phyloP scores from a whole-genome alignment of 35 echinoderm and acorn worm species.

The Acanthaster planci region DNA sequence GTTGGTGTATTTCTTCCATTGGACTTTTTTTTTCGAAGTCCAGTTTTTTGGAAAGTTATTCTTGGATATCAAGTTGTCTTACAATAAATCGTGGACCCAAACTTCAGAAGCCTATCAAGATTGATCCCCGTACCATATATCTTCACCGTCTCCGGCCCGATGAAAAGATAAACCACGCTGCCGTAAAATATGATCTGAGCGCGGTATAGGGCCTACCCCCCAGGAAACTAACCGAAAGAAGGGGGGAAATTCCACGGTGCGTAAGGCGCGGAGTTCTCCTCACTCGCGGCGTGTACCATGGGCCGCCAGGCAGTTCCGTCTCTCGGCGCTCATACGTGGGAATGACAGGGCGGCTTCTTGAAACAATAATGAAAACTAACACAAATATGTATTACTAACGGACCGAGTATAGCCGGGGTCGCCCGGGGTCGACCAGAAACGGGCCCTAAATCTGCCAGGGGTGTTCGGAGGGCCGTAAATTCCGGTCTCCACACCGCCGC shows the following conservation, averaged over 20 bases:
- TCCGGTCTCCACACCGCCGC: not conserved
- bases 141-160: not conserved
- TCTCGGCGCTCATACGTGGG: too few species aligned
- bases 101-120: not conserved
- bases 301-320: too few species aligned
- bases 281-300: too few species aligned
- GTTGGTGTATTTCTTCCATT: too few species aligned
- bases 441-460: not conserved
- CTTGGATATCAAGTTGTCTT: too few species aligned
- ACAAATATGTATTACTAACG: slow-evolving; percentile 15
- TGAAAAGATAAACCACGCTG: not conserved
- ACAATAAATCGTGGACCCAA: too few species aligned
- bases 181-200: not conserved
- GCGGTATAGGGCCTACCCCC: not conserved
- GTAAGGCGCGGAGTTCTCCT: not conserved
- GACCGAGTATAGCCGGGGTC: not conserved
- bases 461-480: not conserved
- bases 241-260: not conserved
- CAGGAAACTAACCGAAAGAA: not conserved
- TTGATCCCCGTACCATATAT: slow-evolving; percentile 1
- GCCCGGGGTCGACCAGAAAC: not conserved
- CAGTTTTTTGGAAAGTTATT: too few species aligned
- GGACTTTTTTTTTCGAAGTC: too few species aligned
- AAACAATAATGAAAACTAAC: slow-evolving; percentile 28
- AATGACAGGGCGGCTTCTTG: not conserved